Percentiles rank a stretch among this genome's conserved stretches.
Evolutionary conservation across 2,888 invertebrate genomes (phyloP).

Genomic region (Steinernema scapterisci): DNA sequence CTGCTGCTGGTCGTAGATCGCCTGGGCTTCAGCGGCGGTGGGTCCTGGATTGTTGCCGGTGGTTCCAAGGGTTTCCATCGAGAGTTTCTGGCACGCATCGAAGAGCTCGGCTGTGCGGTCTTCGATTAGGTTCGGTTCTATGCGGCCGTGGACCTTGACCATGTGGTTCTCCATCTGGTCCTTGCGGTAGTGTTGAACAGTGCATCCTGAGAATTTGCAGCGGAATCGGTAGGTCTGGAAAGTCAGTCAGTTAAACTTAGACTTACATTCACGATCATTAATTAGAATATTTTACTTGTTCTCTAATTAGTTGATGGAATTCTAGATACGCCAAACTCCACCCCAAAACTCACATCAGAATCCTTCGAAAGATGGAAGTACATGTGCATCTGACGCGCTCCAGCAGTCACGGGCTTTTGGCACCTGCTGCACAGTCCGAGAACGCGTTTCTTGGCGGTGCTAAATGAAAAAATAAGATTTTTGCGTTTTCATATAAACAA

Average conservation of each 20-base stretch:
- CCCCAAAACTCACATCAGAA: constrained; percentile 47
- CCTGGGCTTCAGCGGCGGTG: constrained; percentile 60
- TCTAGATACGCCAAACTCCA: no score
- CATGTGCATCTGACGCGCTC: constrained; percentile 67
- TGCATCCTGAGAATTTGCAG: constrained; percentile 61
- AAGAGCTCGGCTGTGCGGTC: constrained; percentile 61
- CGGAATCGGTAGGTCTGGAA: constrained; percentile 64
- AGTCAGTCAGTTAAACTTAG: no score
- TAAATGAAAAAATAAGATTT: background rate
- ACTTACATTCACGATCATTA: background rate
- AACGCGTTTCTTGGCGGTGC: constrained; percentile 60
- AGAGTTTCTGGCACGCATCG: constrained; percentile 54
- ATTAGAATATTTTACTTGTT: no score
- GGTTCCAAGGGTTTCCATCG: constrained; percentile 65
- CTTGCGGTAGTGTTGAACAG: constrained; percentile 65
- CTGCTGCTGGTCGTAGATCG: constrained; percentile 45
- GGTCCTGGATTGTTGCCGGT: constrained; percentile 63
- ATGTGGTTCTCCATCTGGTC: constrained; percentile 68
- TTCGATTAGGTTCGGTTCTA: constrained; percentile 66
- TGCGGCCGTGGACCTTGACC: constrained; percentile 63
- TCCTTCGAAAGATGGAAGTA: constrained; percentile 67
- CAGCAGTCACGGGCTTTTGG: constrained; percentile 66
- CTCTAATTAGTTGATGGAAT: no score
- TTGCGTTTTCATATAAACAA: background rate
- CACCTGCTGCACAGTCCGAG: constrained; percentile 64